Conservation (phyloP, 2,113 vertebrate genomes). For the Oriolus oriolus region DNA sequence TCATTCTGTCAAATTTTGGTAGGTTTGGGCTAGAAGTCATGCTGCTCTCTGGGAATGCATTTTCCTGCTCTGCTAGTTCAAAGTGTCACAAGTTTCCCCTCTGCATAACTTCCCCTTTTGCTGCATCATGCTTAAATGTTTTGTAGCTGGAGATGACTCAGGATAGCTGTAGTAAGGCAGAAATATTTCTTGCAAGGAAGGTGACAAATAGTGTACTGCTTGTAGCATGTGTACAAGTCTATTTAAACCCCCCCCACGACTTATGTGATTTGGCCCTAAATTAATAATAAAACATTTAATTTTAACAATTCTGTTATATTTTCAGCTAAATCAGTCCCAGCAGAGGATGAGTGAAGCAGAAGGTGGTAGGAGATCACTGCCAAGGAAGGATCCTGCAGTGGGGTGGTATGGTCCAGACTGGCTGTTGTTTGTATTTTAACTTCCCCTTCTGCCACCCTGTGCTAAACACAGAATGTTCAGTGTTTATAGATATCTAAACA, state of each 20-base stretch:
- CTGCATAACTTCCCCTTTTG: neutral
- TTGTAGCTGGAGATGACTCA: neutral
- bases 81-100: neutral
- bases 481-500: neutral
- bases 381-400: neutral
- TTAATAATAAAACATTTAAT: neutral
- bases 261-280: neutral
- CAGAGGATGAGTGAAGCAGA: neutral
- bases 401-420: neutral
- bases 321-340: neutral
- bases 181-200: neutral
- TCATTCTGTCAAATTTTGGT: neutral
- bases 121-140: neutral
- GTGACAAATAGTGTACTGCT: neutral
- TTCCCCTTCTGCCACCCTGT: neutral
- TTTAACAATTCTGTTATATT: neutral
- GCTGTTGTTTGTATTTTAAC: neutral
- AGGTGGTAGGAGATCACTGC: neutral
- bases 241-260: accelerated
- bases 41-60: neutral
- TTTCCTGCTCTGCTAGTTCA: neutral
- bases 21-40: neutral
- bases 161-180: neutral
- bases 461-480: neutral
- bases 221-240: neutral